Percentiles rank a stretch among this genome's conserved stretches.
Evolutionary conservation across 2,888 invertebrate genomes (phyloP).

Genomic region (Heteromurus nitidus): DNA sequence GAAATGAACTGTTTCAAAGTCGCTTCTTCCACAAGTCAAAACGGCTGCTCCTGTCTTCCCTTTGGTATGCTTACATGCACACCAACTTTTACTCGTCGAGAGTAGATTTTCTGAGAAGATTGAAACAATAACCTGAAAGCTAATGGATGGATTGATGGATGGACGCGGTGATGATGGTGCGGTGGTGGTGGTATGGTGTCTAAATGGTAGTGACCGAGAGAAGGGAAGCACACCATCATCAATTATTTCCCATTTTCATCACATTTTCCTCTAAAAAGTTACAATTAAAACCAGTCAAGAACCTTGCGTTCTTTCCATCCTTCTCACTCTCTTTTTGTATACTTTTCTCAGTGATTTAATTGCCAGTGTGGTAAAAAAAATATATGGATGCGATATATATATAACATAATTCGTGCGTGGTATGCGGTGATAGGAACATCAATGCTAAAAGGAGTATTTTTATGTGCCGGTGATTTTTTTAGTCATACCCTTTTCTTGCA

Average conservation of each 20-base stretch:
- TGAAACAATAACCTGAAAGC: constrained; percentile 22
- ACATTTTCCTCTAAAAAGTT: constrained; percentile 62
- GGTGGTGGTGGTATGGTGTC: constrained; percentile 1
- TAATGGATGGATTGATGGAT: constrained; percentile 38
- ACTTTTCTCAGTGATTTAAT: constrained; percentile 43
- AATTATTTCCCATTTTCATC: constrained; percentile 66
- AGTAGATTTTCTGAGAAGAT: constrained; percentile 50
- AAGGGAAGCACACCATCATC: constrained; percentile 53
- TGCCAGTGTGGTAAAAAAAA: constrained; percentile 8
- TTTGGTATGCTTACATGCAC: constrained; percentile 2
- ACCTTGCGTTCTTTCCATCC: constrained; percentile 56
- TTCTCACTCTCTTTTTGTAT: not conserved
- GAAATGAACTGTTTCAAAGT: too few relatives aligned
- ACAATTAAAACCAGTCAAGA: constrained; percentile 65
- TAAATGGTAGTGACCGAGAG: constrained; percentile 47
- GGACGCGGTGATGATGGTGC: constrained; percentile 7
- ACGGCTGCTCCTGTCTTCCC: too few relatives aligned
- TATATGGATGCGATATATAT: not conserved
- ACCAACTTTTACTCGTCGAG: not conserved
- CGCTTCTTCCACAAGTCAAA: too few relatives aligned
- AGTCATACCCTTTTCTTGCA: not conserved
- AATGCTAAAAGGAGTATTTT: constrained; percentile 6
- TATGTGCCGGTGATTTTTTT: constrained; percentile 57
- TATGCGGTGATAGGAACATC: too few relatives aligned
- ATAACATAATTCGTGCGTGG: constrained; percentile 48